A percentile compares a stretch with the other conserved stretches of the same genome.
Conservation (phyloP, 1,140 invertebrate species). For the Zeugodacus cucurbitae region DNA sequence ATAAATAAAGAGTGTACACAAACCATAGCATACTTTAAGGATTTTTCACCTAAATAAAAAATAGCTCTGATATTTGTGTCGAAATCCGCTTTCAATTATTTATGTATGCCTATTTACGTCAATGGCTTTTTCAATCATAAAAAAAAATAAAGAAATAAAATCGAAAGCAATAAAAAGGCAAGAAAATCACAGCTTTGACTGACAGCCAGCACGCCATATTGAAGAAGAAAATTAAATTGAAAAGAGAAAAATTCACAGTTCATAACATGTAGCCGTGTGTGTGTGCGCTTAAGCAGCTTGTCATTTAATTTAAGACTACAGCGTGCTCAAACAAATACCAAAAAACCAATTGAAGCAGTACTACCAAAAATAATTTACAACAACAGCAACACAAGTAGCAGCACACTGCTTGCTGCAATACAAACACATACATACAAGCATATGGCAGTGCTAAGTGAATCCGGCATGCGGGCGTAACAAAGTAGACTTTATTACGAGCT, state of each 20-base stretch:
- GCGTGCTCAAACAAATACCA: neutral
- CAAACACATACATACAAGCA: neutral
- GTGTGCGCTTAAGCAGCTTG: neutral
- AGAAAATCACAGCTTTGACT: neutral
- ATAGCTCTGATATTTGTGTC: neutral
- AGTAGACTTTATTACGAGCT: neutral
- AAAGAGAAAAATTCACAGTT: neutral
- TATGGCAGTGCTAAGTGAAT: neutral
- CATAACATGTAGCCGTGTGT: neutral
- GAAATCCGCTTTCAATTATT: neutral
- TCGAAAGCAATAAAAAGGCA: neutral
- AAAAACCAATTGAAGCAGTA: neutral
- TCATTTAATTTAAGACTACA: neutral
- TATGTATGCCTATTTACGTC: too few species aligned
- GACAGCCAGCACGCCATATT: neutral
- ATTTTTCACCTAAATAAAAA: too few species aligned
- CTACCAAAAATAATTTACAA: neutral
- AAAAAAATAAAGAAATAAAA: neutral
- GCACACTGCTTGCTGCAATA: neutral
- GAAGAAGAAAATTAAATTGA: neutral
- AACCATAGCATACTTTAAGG: too few species aligned
- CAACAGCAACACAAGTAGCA: neutral
- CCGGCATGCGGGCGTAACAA: neutral
- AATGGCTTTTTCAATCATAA: too few species aligned
- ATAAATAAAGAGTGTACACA: too few species aligned